Evolutionary conservation across 2,113 vertebrate genomes (phyloP).

Genomic region (Myotis brandtii): DNA sequence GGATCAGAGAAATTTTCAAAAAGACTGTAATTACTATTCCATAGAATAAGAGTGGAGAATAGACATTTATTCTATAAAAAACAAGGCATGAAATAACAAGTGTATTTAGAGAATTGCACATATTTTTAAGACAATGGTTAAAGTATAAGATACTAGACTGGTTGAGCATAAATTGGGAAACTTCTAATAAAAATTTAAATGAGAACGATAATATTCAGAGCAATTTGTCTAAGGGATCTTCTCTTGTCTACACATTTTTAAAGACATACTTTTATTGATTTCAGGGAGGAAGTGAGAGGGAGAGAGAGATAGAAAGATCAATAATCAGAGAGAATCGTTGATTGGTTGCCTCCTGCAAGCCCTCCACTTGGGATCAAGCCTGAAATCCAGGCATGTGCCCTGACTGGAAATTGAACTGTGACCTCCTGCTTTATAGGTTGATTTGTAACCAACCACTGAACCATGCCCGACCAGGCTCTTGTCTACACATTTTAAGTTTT

Average conservation of each 20-base stretch:
- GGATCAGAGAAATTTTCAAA: slow-evolving; percentile 18
- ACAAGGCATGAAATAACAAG: neutral
- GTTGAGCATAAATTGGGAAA: neutral
- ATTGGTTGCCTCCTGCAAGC: too few species aligned
- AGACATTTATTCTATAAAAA: slow-evolving; percentile 1
- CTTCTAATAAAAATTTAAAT: neutral
- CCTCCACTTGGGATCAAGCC: too few species aligned
- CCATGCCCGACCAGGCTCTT: neutral
- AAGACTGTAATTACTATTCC: neutral
- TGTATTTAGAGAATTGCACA: neutral
- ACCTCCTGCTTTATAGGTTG: too few species aligned
- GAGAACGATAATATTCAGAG: neutral
- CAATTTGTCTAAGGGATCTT: neutral
- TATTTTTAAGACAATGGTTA: neutral
- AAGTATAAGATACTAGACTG: neutral
- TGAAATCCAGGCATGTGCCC: too few species aligned
- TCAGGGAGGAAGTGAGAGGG: too few species aligned
- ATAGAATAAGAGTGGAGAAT: neutral
- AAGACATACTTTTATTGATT: too few species aligned
- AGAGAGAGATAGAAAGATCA: too few species aligned
- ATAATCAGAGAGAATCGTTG: too few species aligned
- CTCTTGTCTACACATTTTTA: neutral
- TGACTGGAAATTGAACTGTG: too few species aligned
- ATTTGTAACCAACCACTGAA: too few species aligned
- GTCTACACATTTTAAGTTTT: neutral